phyloP scores from a whole-genome alignment of 2,888 invertebrate species.

The Platynereis dumerilii region DNA sequence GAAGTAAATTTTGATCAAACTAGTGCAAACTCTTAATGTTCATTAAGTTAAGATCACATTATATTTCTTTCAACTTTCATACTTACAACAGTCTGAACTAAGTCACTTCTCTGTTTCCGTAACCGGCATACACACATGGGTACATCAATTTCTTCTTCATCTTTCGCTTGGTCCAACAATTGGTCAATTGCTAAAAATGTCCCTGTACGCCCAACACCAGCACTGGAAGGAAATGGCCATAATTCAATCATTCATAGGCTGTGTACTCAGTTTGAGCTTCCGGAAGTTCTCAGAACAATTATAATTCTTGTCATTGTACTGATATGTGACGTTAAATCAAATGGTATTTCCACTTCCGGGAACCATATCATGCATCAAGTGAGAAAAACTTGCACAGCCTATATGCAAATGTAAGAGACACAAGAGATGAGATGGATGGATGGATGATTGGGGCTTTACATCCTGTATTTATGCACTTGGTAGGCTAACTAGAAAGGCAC shows the following conservation, averaged over 20 bases:
- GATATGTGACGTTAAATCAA: not conserved
- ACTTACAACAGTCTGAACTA: conserved; percentile 18
- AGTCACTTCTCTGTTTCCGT: conserved; percentile 10
- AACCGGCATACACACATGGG: not conserved
- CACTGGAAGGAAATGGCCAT: conserved; percentile 10
- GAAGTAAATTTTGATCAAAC: no score
- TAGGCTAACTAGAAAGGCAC: no score
- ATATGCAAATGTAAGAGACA: no score
- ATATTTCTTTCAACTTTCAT: no score
- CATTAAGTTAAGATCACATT: no score
- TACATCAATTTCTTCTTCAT: conserved; percentile 13
- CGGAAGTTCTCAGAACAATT: no score
- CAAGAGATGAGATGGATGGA: no score
- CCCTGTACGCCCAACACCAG: conserved; percentile 23
- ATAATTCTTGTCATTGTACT: not conserved
- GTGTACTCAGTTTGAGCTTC: not conserved
- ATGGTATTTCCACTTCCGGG: not conserved
- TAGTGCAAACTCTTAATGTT: no score
- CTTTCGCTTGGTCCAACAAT: conserved; percentile 13
- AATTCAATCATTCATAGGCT: not conserved
- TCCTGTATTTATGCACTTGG: no score
- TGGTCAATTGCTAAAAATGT: conserved; percentile 21
- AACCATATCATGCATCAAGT: no score
- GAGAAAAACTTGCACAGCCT: no score
- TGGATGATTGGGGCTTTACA: no score